Percentiles rank a stretch among this genome's conserved stretches.
Evolutionary conservation across 2,888 invertebrate species (phyloP).

Genomic region (Mylabris sibirica): DNA sequence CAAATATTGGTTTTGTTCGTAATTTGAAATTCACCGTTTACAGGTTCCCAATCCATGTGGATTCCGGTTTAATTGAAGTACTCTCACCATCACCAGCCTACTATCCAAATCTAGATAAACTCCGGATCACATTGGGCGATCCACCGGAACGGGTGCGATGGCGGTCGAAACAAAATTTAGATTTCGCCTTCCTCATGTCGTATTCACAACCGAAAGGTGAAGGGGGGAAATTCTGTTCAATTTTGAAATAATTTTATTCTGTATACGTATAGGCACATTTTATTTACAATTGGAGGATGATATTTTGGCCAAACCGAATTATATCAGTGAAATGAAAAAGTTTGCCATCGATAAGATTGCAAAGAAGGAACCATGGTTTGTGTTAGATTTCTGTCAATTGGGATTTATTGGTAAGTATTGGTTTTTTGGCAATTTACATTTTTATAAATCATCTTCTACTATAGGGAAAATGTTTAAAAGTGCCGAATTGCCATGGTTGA

Average conservation of each 20-base stretch:
- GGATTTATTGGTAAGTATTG: constrained; percentile 83
- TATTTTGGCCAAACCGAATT: constrained; percentile 85
- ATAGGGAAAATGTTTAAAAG: constrained; percentile 88
- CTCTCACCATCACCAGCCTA: constrained; percentile 84
- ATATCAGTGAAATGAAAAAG: constrained; percentile 83
- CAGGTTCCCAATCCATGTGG: constrained; percentile 79
- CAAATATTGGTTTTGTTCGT: constrained; percentile 27
- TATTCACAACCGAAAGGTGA: constrained; percentile 86
- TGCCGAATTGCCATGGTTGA: constrained; percentile 82
- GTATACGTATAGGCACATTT: constrained; percentile 69
- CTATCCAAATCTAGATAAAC: constrained; percentile 84
- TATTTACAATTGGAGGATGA: constrained; percentile 96
- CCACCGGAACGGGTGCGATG: constrained; percentile 84
- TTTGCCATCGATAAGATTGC: constrained; percentile 81
- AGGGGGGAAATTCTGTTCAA: constrained; percentile 42
- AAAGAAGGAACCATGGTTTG: constrained; percentile 83
- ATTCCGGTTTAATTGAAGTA: constrained; percentile 86
- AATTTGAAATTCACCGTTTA: constrained; percentile 37
- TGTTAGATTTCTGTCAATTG: constrained; percentile 90
- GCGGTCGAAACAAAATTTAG: constrained; percentile 95
- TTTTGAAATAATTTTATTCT: not conserved
- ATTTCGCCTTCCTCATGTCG: constrained; percentile 93
- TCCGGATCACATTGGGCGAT: constrained; percentile 85
- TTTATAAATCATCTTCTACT: constrained; percentile 41
- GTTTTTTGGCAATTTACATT: constrained; percentile 24